phyloP scores from a whole-genome alignment of 2,888 invertebrate genomes.

The Unio delphinus region DNA sequence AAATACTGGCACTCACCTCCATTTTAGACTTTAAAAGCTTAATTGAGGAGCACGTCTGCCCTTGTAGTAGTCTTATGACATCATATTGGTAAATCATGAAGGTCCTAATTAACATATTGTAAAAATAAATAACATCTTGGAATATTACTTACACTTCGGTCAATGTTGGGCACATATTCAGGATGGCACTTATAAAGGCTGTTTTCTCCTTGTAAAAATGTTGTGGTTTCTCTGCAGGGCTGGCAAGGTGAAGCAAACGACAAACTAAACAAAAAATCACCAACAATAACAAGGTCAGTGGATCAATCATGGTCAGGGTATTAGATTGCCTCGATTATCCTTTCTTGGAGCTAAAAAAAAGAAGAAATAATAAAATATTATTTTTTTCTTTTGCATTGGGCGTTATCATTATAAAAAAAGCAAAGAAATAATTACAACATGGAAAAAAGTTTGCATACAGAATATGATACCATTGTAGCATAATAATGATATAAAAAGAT shows the following conservation, averaged over 20 bases:
- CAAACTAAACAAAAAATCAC: conserved; percentile 32
- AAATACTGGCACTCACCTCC: too few species aligned
- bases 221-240: conserved; percentile 46
- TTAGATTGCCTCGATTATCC: neutral
- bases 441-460: too few species aligned
- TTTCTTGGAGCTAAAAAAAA: neutral
- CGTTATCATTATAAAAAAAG: too few species aligned
- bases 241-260: conserved; percentile 55
- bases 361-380: too few species aligned
- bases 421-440: too few species aligned
- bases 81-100: neutral
- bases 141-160: conserved; percentile 54
- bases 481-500: too few species aligned
- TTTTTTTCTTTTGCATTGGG: too few species aligned
- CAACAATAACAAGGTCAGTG: conserved; percentile 17
- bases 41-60: too few species aligned
- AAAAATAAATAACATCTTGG: neutral
- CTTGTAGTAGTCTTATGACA: neutral
- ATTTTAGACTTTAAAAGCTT: too few species aligned
- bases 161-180: conserved; percentile 57
- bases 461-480: too few species aligned
- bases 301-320: conserved; percentile 18
- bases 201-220: conserved; percentile 49
- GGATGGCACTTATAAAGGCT: conserved; percentile 38
- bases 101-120: neutral